Evolutionary conservation across 1,140 invertebrate species (phyloP).

Genomic region (Druon quercuslanigerum): DNA sequence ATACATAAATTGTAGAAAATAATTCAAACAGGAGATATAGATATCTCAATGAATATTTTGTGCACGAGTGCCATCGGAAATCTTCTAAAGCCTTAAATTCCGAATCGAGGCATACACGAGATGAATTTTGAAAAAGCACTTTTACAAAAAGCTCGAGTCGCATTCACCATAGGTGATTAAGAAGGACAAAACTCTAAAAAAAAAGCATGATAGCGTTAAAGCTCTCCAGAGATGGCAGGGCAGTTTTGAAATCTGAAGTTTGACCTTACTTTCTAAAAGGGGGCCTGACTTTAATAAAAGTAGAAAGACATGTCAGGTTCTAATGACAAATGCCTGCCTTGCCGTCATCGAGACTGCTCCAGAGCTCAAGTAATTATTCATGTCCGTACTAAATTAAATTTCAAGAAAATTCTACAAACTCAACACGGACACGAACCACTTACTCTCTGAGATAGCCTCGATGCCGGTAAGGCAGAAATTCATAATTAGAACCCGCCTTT

Average conservation of each 20-base stretch:
- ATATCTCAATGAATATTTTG: neutral
- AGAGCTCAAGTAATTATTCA: no score
- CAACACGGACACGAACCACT: no score
- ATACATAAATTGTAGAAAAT: conserved; percentile 9
- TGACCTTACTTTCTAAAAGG: conserved; percentile 57
- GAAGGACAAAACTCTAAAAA: conserved; percentile 39
- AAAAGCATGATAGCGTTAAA: conserved; percentile 39
- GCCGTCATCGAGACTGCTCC: no score
- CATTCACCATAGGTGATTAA: conserved; percentile 15
- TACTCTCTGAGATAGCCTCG: no score
- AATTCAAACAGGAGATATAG: neutral
- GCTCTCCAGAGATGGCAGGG: conserved; percentile 37
- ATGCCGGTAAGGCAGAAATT: no score
- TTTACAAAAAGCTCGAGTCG: conserved; percentile 30
- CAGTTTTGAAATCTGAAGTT: conserved; percentile 36
- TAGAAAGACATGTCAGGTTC: no score
- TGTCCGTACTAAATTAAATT: no score
- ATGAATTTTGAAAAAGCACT: conserved; percentile 22
- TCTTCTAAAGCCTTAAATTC: neutral
- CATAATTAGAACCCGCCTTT: no score
- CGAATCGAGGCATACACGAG: neutral
- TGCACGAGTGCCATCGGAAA: conserved; percentile 1
- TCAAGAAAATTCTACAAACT: no score
- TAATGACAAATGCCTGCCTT: no score
- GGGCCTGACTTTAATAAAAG: conserved; percentile 45